phyloP scores from a whole-genome alignment of 1,140 invertebrate genomes.

The Nasonia giraulti region DNA sequence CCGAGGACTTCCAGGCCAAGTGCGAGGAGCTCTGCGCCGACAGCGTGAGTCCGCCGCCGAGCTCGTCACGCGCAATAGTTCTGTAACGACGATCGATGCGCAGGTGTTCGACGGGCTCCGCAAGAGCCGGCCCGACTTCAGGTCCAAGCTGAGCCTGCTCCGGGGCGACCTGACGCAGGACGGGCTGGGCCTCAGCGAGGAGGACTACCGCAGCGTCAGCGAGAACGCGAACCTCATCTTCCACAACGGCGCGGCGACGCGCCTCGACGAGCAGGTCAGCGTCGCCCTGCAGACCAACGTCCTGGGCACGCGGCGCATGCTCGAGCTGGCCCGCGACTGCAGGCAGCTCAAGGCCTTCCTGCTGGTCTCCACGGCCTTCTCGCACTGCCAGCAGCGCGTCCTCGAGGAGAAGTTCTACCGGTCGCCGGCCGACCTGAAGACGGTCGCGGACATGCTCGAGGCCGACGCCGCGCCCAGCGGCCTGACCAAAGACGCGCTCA shows the following conservation, averaged over 20 bases:
- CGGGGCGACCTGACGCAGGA: conserved; percentile 80
- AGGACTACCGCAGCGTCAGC: conserved; percentile 76
- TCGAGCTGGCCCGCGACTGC: conserved; percentile 78
- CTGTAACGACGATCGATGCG: too few species aligned
- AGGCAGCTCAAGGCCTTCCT: conserved; percentile 68
- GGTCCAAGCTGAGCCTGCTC: conserved; percentile 79
- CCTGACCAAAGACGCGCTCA: conserved; percentile 61
- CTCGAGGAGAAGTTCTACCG: conserved; percentile 77
- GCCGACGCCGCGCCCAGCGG: conserved; percentile 55
- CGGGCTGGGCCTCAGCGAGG: conserved; percentile 80
- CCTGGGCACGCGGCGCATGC: conserved; percentile 78
- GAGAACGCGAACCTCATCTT: conserved; percentile 85
- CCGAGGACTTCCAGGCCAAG: conserved; percentile 36
- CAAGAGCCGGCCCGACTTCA: conserved; percentile 71
- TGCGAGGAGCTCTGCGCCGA: conserved; percentile 19
- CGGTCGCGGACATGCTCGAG: conserved; percentile 71
- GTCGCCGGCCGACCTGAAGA: conserved; percentile 68
- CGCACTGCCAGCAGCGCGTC: conserved; percentile 58
- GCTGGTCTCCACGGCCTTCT: conserved; percentile 62
- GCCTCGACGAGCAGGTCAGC: conserved; percentile 89
- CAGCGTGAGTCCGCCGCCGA: conserved; percentile 12
- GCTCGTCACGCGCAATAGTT: too few species aligned
- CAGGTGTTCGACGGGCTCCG: conserved; percentile 78
- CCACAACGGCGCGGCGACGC: conserved; percentile 90
- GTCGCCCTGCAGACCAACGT: conserved; percentile 78